Evolutionary conservation across 2,888 invertebrate genomes (phyloP).

Genomic region (Cryptocheilus praepositus): DNA sequence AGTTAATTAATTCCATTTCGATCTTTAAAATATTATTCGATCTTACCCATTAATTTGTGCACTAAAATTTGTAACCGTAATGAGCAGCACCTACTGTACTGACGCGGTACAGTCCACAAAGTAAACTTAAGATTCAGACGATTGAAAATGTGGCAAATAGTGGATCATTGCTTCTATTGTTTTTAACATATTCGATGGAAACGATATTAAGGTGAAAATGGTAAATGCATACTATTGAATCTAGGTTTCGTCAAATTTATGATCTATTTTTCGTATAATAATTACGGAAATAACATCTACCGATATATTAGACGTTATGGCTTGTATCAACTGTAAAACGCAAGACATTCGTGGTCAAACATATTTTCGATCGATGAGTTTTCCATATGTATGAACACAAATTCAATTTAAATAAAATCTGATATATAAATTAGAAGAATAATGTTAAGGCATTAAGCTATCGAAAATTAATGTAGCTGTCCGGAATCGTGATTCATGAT

Average conservation of each 20-base stretch:
- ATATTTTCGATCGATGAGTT: neutral
- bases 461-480: neutral
- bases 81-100: neutral
- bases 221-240: neutral
- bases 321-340: neutral
- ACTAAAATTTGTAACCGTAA: neutral
- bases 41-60: too few relatives aligned
- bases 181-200: neutral
- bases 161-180: neutral
- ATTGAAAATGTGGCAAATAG: neutral
- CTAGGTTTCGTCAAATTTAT: neutral
- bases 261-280: neutral
- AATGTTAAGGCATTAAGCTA: conserved; percentile 5
- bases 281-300: neutral
- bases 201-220: neutral
- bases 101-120: neutral
- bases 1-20: too few relatives aligned
- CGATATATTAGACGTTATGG: neutral
- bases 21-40: too few relatives aligned
- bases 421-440: conserved; percentile 3
- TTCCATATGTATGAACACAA: too few relatives aligned
- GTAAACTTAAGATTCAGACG: neutral
- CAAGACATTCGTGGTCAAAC: neutral
- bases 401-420: neutral
- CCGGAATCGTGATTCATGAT: neutral